Percentiles rank a stretch among this genome's conserved stretches.
Conservation (phyloP, 1,140 invertebrate genomes). For the Aphis craccivora region DNA sequence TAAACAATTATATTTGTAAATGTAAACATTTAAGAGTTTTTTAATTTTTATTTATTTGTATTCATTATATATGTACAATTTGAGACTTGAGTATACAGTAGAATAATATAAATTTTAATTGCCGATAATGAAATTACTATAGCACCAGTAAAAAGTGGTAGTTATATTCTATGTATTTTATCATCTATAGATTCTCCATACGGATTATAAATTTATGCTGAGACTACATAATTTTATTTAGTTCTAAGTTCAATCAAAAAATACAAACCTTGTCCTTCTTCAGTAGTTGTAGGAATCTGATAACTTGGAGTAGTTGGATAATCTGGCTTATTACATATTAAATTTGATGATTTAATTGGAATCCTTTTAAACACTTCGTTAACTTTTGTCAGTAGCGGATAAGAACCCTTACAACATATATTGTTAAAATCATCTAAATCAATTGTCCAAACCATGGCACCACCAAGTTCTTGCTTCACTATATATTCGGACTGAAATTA, state of each 20-base stretch:
- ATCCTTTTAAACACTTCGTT: constrained; percentile 73
- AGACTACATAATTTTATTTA: not conserved
- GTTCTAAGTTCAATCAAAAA: not conserved
- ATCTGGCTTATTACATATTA: constrained; percentile 54
- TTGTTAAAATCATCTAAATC: constrained; percentile 91
- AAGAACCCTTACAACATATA: constrained; percentile 78
- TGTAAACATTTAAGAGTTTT: no score
- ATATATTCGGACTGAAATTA: constrained; percentile 74
- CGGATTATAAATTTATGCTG: not conserved
- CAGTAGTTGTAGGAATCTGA: constrained; percentile 58
- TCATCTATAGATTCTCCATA: not conserved
- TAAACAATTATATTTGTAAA: not conserved
- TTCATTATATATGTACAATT: not conserved
- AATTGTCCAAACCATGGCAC: constrained; percentile 87
- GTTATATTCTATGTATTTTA: not conserved
- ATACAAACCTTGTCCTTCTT: constrained; percentile 55
- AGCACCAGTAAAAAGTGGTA: not conserved
- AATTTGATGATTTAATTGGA: constrained; percentile 51
- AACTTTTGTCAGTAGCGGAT: constrained; percentile 77
- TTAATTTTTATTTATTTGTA: not conserved
- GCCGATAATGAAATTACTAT: not conserved
- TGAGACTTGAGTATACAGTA: not conserved
- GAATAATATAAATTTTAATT: not conserved
- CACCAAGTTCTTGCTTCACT: constrained; percentile 74
- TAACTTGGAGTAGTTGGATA: constrained; percentile 59